Percentiles rank a stretch among this genome's conserved stretches.
Evolutionary conservation across 2,113 vertebrate genomes (phyloP).

Genomic region (Muntiacus reevesi): DNA sequence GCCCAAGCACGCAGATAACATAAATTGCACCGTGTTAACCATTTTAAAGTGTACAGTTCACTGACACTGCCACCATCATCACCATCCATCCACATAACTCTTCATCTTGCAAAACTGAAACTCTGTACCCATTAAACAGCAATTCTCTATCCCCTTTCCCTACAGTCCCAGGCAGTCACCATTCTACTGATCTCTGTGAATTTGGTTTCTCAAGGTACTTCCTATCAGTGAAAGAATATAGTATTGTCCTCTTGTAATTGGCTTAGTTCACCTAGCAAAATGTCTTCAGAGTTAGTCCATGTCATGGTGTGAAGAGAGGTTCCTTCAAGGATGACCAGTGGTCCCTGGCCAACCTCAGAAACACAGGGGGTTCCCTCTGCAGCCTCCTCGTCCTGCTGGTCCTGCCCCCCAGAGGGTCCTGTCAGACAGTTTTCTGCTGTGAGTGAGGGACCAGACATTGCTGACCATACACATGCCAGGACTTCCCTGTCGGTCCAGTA

Average conservation of each 20-base stretch:
- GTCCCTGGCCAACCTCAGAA: background rate
- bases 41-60: background rate
- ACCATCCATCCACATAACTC: background rate
- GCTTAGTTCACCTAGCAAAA: background rate
- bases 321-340: background rate
- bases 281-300: background rate
- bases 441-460: background rate
- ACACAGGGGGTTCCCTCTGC: background rate
- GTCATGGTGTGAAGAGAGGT: background rate
- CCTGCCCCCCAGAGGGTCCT: background rate
- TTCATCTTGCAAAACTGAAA: background rate
- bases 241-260: background rate
- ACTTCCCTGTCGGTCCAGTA: background rate
- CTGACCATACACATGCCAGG: background rate
- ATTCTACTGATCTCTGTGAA: background rate
- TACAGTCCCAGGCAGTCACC: background rate
- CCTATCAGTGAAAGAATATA: background rate
- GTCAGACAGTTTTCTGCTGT: background rate
- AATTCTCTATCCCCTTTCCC: background rate
- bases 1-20: background rate
- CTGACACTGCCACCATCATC: background rate
- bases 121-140: background rate
- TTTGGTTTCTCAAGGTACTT: background rate
- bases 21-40: background rate
- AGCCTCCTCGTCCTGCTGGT: too few relatives aligned